Conservation (phyloP, 2,888 invertebrate species). For the Sphaerolaimus hirsutus region DNA sequence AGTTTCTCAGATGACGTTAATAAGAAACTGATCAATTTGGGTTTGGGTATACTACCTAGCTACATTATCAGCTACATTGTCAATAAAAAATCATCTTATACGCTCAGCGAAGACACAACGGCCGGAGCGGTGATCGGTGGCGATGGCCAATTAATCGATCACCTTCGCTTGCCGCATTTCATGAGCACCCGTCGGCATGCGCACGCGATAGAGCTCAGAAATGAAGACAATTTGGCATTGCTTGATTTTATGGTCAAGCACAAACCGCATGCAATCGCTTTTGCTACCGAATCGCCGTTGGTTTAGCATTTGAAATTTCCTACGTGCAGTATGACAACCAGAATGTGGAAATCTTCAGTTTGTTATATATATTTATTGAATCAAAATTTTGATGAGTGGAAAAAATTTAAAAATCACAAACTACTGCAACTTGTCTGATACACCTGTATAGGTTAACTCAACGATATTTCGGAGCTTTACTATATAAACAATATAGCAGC, state of each 20-base stretch:
- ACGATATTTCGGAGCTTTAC: too few species aligned
- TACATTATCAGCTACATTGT: too few species aligned
- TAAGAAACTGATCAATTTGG: too few species aligned
- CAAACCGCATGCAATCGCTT: slow-evolving; percentile 60
- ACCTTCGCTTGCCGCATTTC: slow-evolving; percentile 59
- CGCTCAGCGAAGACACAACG: slow-evolving; percentile 10
- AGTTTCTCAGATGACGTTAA: too few species aligned
- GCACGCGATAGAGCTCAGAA: slow-evolving; percentile 8
- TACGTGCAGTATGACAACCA: neutral
- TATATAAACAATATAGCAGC: too few species aligned
- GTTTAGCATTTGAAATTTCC: slow-evolving; percentile 4
- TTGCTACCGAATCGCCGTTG: slow-evolving; percentile 51
- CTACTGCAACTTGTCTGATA: too few species aligned
- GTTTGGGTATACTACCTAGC: too few species aligned
- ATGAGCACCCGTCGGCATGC: slow-evolving; percentile 33
- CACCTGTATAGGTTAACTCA: too few species aligned
- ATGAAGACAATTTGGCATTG: neutral
- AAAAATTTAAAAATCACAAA: too few species aligned
- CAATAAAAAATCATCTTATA: too few species aligned
- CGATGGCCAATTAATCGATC: slow-evolving; percentile 75
- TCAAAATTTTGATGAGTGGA: neutral
- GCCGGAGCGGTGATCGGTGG: slow-evolving; percentile 52
- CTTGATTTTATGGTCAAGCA: neutral
- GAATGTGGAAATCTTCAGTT: neutral
- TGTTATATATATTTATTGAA: neutral